A percentile compares a stretch with the other conserved stretches of the same genome.
These are phyloP conservation scores for Dione vanillae DNA, from an alignment of 2,888 invertebrate species.

Conservation along the genomic window DNA sequence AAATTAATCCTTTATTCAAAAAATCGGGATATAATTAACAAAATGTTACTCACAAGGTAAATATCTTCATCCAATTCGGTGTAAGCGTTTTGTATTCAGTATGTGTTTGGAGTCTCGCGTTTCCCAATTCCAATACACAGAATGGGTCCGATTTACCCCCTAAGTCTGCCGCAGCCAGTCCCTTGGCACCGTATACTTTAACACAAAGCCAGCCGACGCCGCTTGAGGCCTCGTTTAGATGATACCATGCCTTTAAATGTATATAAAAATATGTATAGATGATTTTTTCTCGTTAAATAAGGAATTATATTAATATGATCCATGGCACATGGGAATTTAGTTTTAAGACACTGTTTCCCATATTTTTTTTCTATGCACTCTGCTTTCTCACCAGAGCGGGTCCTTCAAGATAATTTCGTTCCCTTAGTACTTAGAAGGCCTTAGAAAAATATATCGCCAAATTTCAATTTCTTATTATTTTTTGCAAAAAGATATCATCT, in stretches of 20 bases:
- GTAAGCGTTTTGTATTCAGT: conserved; percentile 98
- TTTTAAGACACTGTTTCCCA: too few species aligned
- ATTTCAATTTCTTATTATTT: too few species aligned
- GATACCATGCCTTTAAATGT: conserved; percentile 84
- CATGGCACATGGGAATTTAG: too few species aligned
- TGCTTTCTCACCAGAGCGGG: too few species aligned
- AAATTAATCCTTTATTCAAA: too few species aligned
- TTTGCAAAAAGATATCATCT: too few species aligned
- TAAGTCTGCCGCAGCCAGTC: conserved; percentile 96
- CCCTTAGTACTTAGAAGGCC: too few species aligned
- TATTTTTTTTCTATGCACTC: too few species aligned
- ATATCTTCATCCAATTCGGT: conserved; percentile 99
- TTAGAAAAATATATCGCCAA: too few species aligned
- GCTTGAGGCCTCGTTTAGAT: conserved; percentile 75
- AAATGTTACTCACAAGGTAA: conserved; percentile 92
- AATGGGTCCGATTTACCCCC: conserved; percentile 99
- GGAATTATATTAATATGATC: not conserved
- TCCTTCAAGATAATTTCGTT: too few species aligned
- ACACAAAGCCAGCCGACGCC: conserved; percentile 98
- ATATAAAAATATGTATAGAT: not conserved
- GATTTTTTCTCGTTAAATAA: not conserved
- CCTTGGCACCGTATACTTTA: conserved; percentile 93
- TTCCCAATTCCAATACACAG: conserved; percentile 97
- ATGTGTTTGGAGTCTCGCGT: conserved; percentile 97
- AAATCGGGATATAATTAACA: too few species aligned